Evolutionary conservation across 2,888 invertebrate genomes (phyloP).

Genomic region (Lutraria lutraria): DNA sequence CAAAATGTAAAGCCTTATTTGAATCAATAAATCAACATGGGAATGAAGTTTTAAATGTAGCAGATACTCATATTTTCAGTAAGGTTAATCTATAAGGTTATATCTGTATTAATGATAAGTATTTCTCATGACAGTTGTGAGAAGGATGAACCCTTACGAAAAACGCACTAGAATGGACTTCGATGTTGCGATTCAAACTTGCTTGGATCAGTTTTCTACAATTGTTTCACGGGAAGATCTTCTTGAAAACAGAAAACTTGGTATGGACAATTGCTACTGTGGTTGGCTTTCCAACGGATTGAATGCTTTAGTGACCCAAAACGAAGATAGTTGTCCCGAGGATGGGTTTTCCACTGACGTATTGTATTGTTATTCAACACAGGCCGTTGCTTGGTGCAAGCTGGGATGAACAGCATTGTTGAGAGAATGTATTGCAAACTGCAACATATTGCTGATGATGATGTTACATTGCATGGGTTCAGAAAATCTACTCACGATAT

Average conservation of each 20-base stretch:
- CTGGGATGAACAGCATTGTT: not conserved
- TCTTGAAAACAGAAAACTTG: not conserved
- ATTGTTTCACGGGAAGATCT: not conserved
- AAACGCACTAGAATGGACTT: not conserved
- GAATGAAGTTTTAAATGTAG: too few relatives aligned
- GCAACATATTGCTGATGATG: too few relatives aligned
- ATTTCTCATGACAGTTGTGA: not conserved
- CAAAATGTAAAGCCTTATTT: too few relatives aligned
- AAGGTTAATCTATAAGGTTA: too few relatives aligned
- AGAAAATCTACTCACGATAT: too few relatives aligned
- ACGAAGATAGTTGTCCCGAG: not conserved
- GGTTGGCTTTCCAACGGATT: constrained; percentile 3
- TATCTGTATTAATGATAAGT: too few relatives aligned
- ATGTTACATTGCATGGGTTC: too few relatives aligned
- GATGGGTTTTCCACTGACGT: not conserved
- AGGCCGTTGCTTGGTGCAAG: not conserved
- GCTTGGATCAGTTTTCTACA: not conserved
- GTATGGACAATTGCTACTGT: not conserved
- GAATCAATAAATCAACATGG: too few relatives aligned
- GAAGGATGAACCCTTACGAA: not conserved
- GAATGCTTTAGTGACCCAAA: not conserved
- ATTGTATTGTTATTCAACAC: not conserved
- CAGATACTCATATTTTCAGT: too few relatives aligned
- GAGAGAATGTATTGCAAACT: too few relatives aligned
- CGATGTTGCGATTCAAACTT: not conserved